A percentile compares a stretch with the other conserved stretches of the same genome.
These are phyloP conservation scores for Mesocentrotus franciscanus DNA, from an alignment of 53 echinoderm and acorn worm species.

Conservation along the genomic window DNA sequence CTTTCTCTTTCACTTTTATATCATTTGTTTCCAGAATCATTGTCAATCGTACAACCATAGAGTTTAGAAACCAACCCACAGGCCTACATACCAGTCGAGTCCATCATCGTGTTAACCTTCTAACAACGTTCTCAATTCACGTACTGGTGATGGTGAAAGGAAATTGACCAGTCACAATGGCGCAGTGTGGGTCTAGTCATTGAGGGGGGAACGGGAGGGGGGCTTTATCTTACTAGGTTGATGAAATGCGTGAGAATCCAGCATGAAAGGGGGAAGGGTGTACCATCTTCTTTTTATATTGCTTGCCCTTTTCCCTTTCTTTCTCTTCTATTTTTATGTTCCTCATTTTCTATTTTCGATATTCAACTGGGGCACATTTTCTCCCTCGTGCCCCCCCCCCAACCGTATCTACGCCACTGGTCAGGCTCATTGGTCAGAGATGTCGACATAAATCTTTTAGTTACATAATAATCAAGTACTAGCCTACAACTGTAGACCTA, in stretches of 20 bases:
- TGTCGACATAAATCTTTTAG: not conserved
- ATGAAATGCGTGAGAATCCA: no score
- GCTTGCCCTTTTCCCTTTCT: no score
- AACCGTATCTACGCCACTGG: no score
- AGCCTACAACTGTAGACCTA: not conserved
- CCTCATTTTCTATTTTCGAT: no score
- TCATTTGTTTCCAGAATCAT: not conserved
- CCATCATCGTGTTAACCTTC: constrained; percentile 2
- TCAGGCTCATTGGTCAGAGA: not conserved
- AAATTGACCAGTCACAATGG: not conserved
- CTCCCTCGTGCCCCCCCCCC: no score
- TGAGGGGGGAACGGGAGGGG: no score
- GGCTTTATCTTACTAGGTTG: no score
- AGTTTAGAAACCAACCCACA: not conserved
- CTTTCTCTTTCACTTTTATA: not conserved
- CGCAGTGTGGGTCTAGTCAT: no score
- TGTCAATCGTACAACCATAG: not conserved
- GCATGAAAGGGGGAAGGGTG: no score
- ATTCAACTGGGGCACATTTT: no score
- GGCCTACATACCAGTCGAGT: not conserved
- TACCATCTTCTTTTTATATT: no score
- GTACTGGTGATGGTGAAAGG: not conserved
- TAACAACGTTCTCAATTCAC: not conserved
- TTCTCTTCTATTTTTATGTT: no score
- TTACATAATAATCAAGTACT: not conserved